Evolutionary conservation across 35 echinoderm and acorn worm genomes (phyloP).

Genomic region (Amphiura filiformis): DNA sequence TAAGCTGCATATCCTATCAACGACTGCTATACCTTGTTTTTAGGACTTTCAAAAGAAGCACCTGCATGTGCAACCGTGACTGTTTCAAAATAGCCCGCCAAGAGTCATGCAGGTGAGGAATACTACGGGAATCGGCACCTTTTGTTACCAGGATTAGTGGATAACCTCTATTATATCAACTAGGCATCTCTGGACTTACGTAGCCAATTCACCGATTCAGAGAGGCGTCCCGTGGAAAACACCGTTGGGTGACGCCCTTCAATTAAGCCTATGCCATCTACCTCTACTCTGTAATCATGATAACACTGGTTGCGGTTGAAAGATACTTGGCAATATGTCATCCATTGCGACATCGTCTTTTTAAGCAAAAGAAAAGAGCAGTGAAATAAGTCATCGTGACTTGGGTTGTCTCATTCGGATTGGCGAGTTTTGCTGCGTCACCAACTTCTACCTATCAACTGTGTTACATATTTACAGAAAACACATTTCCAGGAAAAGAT

Average conservation of each 20-base stretch:
- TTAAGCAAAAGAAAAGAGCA: neutral
- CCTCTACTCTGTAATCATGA: neutral
- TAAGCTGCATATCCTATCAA: no score
- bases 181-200: neutral
- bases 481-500: neutral
- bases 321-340: neutral
- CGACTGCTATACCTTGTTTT: no score
- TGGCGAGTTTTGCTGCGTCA: neutral
- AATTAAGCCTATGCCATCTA: neutral
- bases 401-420: neutral
- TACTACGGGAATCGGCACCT: no score
- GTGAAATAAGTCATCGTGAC: neutral
- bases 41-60: no score
- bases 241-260: neutral
- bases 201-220: neutral
- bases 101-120: no score
- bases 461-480: neutral
- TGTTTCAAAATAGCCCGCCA: no score
- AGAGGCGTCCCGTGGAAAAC: neutral
- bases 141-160: no score
- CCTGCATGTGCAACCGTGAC: no score
- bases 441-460: neutral
- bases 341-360: neutral
- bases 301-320: neutral
- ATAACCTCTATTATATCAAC: neutral